phyloP scores from a whole-genome alignment of 1,140 invertebrate species.

The Drosophila obscura region DNA sequence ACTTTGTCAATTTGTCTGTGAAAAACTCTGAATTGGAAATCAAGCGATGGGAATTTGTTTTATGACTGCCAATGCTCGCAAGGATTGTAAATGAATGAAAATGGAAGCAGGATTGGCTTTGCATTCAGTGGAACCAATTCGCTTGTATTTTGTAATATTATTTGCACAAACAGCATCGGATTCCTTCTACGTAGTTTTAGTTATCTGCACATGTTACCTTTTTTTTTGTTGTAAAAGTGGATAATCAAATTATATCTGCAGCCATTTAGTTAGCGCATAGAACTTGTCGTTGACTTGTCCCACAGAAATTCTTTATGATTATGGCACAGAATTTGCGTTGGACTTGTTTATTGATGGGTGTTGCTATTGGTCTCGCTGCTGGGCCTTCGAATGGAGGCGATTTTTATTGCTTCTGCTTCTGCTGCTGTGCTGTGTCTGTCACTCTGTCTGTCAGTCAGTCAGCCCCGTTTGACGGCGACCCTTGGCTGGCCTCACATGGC shows the following conservation, averaged over 20 bases:
- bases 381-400: constrained; percentile 2
- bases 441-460: constrained; percentile 13
- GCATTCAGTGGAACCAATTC: neutral
- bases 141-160: neutral
- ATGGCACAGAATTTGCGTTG: constrained; percentile 8
- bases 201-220: neutral
- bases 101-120: too few species aligned
- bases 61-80: constrained; percentile 16
- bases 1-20: constrained; percentile 20
- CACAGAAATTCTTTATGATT: constrained; percentile 6
- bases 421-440: constrained; percentile 38
- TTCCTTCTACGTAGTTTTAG: neutral
- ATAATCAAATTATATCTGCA: neutral
- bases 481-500: constrained; percentile 46
- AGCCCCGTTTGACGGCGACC: constrained; percentile 34
- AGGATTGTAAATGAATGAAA: constrained; percentile 5
- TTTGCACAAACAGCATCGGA: neutral
- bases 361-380: constrained; percentile 5
- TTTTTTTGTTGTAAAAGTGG: too few species aligned
- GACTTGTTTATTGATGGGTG: constrained; percentile 14
- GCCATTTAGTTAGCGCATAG: constrained; percentile 1
- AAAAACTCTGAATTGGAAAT: constrained; percentile 33
- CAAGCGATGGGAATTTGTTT: constrained; percentile 28
- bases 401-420: constrained; percentile 73
- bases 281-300: constrained; percentile 15